Conservation (phyloP, 2,888 invertebrate genomes). For the Camptogramma bilineatum region DNA sequence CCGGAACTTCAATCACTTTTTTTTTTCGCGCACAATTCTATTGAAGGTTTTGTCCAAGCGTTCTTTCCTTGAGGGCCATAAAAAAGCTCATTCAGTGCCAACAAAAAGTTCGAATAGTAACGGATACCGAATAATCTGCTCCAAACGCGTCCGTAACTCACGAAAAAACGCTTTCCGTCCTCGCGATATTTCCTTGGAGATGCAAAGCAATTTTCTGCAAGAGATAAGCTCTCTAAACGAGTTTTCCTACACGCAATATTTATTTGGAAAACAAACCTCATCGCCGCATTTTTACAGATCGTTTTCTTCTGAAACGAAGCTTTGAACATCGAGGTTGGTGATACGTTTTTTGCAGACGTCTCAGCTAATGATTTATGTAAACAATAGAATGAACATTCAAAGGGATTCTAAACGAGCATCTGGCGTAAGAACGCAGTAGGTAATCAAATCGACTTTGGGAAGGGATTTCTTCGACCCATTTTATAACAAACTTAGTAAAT, state of each 20-base stretch:
- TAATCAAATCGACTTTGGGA: conserved; percentile 51
- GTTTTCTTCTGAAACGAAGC: conserved; percentile 41
- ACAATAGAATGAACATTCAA: conserved; percentile 47
- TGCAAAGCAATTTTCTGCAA: conserved; percentile 82
- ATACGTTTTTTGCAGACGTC: conserved; percentile 44
- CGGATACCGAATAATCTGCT: conserved; percentile 49
- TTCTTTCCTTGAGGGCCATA: conserved; percentile 30
- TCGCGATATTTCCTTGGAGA: conserved; percentile 80
- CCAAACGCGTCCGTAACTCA: conserved; percentile 65
- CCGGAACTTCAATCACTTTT: conserved; percentile 9
- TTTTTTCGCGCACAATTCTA: conserved; percentile 16
- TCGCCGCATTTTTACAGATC: conserved; percentile 47
- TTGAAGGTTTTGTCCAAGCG: conserved; percentile 13
- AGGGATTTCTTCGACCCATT: conserved; percentile 16
- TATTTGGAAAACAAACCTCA: conserved; percentile 58
- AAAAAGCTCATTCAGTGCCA: conserved; percentile 35
- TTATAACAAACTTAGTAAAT: conserved; percentile 10
- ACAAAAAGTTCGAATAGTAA: conserved; percentile 36
- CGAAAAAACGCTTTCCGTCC: conserved; percentile 68
- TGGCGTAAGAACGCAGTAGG: conserved; percentile 62
- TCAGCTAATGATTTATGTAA: conserved; percentile 49
- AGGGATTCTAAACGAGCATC: conserved; percentile 57
- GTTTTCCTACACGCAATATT: conserved; percentile 67
- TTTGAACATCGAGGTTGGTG: conserved; percentile 40
- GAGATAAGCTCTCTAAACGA: conserved; percentile 75